These are phyloP conservation scores for Pseudopleuronectes americanus DNA, from an alignment of 2,797 vertebrate species.

Conservation along the genomic window DNA sequence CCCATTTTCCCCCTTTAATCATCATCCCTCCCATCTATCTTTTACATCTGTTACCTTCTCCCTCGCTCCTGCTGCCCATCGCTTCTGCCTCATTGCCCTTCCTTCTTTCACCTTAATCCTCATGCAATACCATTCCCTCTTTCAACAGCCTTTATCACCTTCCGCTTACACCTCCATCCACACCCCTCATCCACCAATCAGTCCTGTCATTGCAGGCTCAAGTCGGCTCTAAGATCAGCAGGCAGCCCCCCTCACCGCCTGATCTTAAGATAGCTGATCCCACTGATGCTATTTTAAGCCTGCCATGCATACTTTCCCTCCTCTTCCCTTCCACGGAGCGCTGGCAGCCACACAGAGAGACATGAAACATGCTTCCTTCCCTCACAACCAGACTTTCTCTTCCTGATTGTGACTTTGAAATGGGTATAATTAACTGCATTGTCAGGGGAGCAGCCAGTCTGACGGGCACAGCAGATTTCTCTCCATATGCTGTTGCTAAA, in stretches of 20 bases:
- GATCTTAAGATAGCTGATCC: slow-evolving; percentile 76
- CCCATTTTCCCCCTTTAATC: background rate
- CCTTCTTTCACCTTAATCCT: slow-evolving; percentile 40
- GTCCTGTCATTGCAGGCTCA: slow-evolving; percentile 40
- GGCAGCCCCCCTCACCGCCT: slow-evolving; percentile 44
- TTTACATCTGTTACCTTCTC: slow-evolving; percentile 16
- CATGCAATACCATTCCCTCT: slow-evolving; percentile 40
- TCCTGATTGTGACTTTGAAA: slow-evolving; percentile 71
- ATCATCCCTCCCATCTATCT: slow-evolving; percentile 7
- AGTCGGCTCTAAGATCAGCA: slow-evolving; percentile 47
- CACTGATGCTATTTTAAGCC: slow-evolving; percentile 78
- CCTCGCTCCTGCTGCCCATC: background rate
- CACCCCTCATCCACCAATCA: slow-evolving; percentile 35
- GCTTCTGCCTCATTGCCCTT: slow-evolving; percentile 13
- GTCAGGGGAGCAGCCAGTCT: slow-evolving; percentile 56
- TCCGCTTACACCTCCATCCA: slow-evolving; percentile 43
- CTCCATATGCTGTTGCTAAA: slow-evolving; percentile 65
- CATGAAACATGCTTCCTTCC: slow-evolving; percentile 68
- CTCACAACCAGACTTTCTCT: slow-evolving; percentile 58
- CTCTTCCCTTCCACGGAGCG: slow-evolving; percentile 48
- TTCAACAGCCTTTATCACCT: slow-evolving; percentile 44
- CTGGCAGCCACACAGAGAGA: slow-evolving; percentile 65
- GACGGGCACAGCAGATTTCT: slow-evolving; percentile 65
- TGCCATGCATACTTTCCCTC: slow-evolving; percentile 53
- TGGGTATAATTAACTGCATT: slow-evolving; percentile 72